A percentile compares a stretch with the other conserved stretches of the same genome.
phyloP scores from a whole-genome alignment of 2,888 invertebrate genomes.

The Ochlodes sylvanus region DNA sequence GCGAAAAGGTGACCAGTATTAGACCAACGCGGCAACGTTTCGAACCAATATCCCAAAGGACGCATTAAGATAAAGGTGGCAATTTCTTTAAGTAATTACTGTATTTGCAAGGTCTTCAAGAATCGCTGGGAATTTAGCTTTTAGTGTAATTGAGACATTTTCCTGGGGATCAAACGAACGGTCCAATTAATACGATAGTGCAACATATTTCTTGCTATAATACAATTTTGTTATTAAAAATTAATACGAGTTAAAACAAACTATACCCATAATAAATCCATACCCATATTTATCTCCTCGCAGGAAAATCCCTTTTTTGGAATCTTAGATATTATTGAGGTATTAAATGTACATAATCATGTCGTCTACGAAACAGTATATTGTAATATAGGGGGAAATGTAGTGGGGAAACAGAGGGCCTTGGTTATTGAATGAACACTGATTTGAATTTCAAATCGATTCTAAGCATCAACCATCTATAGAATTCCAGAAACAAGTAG shows the following conservation, averaged over 20 bases:
- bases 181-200: neutral
- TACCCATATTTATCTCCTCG: too few relatives aligned
- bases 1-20: too few relatives aligned
- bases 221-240: too few relatives aligned
- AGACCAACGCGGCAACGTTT: too few relatives aligned
- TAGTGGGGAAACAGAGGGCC: slow-evolving; percentile 22
- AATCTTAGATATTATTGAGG: too few relatives aligned
- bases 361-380: too few relatives aligned
- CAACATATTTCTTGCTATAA: too few relatives aligned
- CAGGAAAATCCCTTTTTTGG: too few relatives aligned
- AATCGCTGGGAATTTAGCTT: slow-evolving; percentile 6
- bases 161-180: slow-evolving; percentile 12
- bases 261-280: too few relatives aligned
- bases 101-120: slow-evolving; percentile 6
- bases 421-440: slow-evolving; percentile 38
- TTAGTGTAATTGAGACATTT: slow-evolving; percentile 13
- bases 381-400: neutral
- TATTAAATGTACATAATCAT: too few relatives aligned
- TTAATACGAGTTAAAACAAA: too few relatives aligned
- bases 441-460: slow-evolving; percentile 43
- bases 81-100: slow-evolving; percentile 13
- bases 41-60: neutral
- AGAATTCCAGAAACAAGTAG: slow-evolving; percentile 15
- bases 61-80: neutral
- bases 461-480: slow-evolving; percentile 32